phyloP scores from a whole-genome alignment of 1,140 invertebrate species.

The Drosophila mayri region DNA sequence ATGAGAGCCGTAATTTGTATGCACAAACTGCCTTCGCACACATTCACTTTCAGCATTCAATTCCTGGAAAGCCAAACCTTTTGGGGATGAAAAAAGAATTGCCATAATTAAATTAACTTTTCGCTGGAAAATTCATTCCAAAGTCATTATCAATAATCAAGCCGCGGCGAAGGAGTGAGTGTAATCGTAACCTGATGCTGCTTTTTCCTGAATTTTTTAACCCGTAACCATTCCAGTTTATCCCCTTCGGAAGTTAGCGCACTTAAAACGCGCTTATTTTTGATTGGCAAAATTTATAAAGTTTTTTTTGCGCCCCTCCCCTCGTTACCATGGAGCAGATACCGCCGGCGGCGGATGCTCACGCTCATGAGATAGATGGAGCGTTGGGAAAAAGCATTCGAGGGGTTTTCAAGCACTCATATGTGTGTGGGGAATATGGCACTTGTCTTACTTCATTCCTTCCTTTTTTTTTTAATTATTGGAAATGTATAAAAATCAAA shows the following conservation, averaged over 20 bases:
- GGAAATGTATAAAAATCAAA: conserved; percentile 72
- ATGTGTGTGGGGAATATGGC: neutral
- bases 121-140: conserved; percentile 74
- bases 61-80: conserved; percentile 12
- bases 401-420: conserved; percentile 29
- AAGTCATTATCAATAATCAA: conserved; percentile 83
- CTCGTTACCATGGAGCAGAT: conserved; percentile 15
- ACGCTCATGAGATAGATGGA: conserved; percentile 35
- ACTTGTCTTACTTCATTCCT: neutral
- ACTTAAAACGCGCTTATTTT: conserved; percentile 82
- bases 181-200: neutral
- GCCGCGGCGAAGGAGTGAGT: conserved; percentile 10
- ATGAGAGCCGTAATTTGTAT: conserved; percentile 33
- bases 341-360: conserved; percentile 27
- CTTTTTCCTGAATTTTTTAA: conserved; percentile 22
- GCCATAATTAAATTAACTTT: conserved; percentile 79
- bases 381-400: conserved; percentile 24
- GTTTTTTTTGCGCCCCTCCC: conserved; percentile 44
- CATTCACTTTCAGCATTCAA: neutral
- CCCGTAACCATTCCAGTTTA: conserved; percentile 20
- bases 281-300: conserved; percentile 82
- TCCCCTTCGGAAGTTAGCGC: conserved; percentile 67
- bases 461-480: conserved; percentile 67
- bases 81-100: conserved; percentile 57
- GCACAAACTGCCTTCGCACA: conserved; percentile 5